Evolutionary conservation across 2,797 vertebrate species (phyloP), one percentile per base, ranked within the genome.

Genomic region (Rhinoraja longicauda): DNA sequence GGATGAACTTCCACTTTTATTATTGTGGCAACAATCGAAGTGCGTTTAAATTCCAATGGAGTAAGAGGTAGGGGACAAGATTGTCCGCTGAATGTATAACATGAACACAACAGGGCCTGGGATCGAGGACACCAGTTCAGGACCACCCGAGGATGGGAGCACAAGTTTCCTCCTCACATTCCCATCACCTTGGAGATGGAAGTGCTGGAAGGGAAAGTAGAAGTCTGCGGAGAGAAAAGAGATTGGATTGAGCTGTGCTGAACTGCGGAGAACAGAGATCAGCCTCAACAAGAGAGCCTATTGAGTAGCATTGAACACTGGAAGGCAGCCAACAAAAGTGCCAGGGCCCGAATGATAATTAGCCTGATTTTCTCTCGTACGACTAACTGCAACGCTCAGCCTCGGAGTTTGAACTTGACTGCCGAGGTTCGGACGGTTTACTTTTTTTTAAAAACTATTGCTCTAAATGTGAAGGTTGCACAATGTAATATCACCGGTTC

Each of bases 11-110:
- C 17, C 62, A 9, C n/a, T 67, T 32, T 94, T 95, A 94, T 93
- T 95, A 94, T 95, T 94, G 86, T 93, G 94, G 94, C 95, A 95
- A 96, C 96, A 96, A 96, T 96, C 95, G 94, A 93, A 90, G 94
- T 95, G 95, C 95, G 96, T 96, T 96, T 96, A 96, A 96, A 96
- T 96, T 96, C 95, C 95, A 95, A 96, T 95, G 96, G 95, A 96
- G 95, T 96, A 95, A 95, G 45, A 92, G 94, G 94, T 94, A 93
- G 94, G 94, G 94, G 94, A 94, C 94, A 94, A 95, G 94, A 94
- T 94, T 94, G 95, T 94, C 95, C 94, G 92, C 76, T 88, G 95
- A 94, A 94, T 94, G 94, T 93, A 6, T 94, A 93, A 93, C 0
- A 0, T 9, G 93, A 93, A 88, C 10, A 96, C 94, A 96, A 96